phyloP scores from a whole-genome alignment of 53 echinoderm and acorn worm genomes.

The Astropecten irregularis region DNA sequence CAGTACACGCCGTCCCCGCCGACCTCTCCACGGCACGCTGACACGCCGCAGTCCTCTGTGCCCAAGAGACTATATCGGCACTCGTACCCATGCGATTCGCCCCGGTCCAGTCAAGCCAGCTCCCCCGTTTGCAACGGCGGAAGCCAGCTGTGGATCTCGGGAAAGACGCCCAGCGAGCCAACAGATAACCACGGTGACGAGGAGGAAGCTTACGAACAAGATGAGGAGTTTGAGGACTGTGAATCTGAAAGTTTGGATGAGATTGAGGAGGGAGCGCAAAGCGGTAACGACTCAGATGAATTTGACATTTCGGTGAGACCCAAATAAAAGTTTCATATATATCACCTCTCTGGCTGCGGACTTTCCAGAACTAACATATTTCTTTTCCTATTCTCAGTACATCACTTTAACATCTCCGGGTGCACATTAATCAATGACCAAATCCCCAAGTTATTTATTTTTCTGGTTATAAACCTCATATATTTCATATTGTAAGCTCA shows the following conservation, averaged over 20 bases:
- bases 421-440: too few species aligned
- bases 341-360: too few species aligned
- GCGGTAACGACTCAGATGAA: not conserved
- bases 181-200: not conserved
- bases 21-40: too few species aligned
- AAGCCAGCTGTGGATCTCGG: constrained; percentile 12
- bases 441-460: too few species aligned
- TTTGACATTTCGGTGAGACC: not conserved
- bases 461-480: too few species aligned
- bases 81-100: constrained; percentile 10
- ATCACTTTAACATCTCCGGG: too few species aligned
- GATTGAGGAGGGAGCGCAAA: not conserved
- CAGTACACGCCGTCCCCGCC: too few species aligned
- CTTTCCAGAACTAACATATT: too few species aligned
- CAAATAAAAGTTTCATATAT: too few species aligned
- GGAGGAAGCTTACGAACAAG: not conserved
- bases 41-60: not conserved
- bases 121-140: not conserved
- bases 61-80: constrained; percentile 7
- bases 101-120: not conserved
- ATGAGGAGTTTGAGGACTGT: not conserved
- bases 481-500: too few species aligned
- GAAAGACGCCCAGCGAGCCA: not conserved
- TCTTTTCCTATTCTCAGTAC: too few species aligned
- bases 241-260: not conserved